Base-by-base conservation (phyloP, 2,888 invertebrate species). In the Andrena hattorfiana region DNA sequence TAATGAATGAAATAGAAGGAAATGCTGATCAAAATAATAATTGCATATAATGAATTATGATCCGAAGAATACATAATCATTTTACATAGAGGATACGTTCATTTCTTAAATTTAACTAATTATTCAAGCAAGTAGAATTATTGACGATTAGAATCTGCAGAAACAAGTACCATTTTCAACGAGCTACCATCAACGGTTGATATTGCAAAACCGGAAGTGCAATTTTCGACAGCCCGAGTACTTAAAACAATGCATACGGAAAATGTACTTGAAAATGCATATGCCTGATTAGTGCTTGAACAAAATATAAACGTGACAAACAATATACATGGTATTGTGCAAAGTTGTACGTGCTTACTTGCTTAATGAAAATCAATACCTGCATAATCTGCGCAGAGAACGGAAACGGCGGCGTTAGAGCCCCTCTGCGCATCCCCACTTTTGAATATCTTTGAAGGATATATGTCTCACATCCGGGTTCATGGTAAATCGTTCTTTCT, bases 401-500 rank as follows among this genome's bases (percentile, higher is more conserved):
- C 68, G 26, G 63, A 75, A 76, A 78, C 23, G 28, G 16, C 7
- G 10, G 8, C 54, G 13, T 42, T 67, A 62, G 7, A 30, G 10
- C 60, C 26, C 6, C 30, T 67, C 63, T 70, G 77, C 77, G 64
- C 79, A 81, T 70, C 73, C 85, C 84, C 84, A 78, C 85, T 35
- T 23, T 48, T 30, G 20, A 23, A 20, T 42, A 69, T 23, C 30
- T 67, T 26, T 49, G 51, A 42, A 49, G 42, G 26, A 66, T 64
- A 51, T 26, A 10, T 62, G 64, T 68, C 63, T 86, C 87, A 89
- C 66, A 87, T 91, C 91, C 90, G 89, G 83, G 75, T 85, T 79
- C 81, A 74, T 79, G 81, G 75, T 77, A 68, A 78, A 77, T 88
- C 87, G 90, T 90, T 90, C 93, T 93, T 93, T 93, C 92, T 91